Evolutionary conservation across 2,113 vertebrate species (phyloP), one percentile per base, ranked within the genome.

Genomic region (Lates calcarifer): DNA sequence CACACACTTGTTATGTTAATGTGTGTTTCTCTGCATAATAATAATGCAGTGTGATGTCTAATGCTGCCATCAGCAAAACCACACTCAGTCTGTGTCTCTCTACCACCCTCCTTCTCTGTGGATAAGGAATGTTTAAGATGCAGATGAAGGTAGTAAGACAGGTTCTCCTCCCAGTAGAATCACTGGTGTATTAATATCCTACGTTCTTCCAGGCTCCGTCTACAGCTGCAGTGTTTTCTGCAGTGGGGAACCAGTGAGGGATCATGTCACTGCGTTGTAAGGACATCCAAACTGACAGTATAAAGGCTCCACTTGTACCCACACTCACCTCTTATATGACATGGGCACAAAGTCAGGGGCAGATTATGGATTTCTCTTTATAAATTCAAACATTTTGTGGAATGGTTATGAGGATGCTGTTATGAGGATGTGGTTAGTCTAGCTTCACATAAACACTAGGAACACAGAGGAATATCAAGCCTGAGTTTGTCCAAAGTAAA

Each of bases 21-120:
- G 80, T 87, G 73, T 71, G 83, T 89, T 89, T 81, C 82, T 80
- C 78, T 86, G 84, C 89, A 82, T 91, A 84, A 90, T 89, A 84
- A 80, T 91, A 87, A 91, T 79, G 78, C 79, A 75, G 81, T 69
- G 81, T 87, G 90, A 91, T 86, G 87, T 81, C 81, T 84, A 82
- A 82, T 86, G 80, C 85, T 84, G 75, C 88, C 20, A n/a, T 91
- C 90, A 91, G 89, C 89, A 82, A 45, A 79, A 86, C 64, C 68
- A 33, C 67, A 6, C 41, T 66, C 20, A 15, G 26, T 74, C 65
- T 14, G 22, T 63, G 82, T 82, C 39, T 41, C 78, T 87, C 75
- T 29, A 53, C 53, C 55, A 4, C 49, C 37, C 77, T 69, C 53
- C 22, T 83, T 77, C 75, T 83, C 68, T 7, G 56, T 64, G 75